These are phyloP conservation scores for Salvelinus namaycush DNA, from an alignment of 2,113 vertebrate genomes.

Conservation along the genomic window DNA sequence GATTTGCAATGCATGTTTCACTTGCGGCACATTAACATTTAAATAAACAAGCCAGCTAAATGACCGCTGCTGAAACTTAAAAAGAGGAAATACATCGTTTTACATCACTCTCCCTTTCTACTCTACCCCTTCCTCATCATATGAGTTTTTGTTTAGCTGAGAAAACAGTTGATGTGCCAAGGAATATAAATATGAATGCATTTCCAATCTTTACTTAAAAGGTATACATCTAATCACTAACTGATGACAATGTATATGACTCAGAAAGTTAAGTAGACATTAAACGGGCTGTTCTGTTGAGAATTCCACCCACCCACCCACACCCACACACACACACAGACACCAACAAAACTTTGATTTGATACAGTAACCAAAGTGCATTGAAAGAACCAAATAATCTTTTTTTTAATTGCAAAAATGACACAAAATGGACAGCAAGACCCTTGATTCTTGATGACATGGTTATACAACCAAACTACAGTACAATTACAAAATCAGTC, in stretches of 20 bases:
- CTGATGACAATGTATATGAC: conserved; percentile 31
- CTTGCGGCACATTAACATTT: conserved; percentile 67
- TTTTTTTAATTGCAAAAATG: too few species aligned
- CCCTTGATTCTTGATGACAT: too few species aligned
- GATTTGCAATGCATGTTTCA: conserved; percentile 63
- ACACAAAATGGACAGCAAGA: too few species aligned
- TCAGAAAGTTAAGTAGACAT: conserved; percentile 51
- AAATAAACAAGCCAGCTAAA: conserved; percentile 73
- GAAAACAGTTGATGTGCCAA: conserved; percentile 48
- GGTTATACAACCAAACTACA: too few species aligned
- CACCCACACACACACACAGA: too few species aligned
- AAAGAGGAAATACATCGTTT: conserved; percentile 60
- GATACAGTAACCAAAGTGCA: too few species aligned
- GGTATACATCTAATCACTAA: conserved; percentile 59
- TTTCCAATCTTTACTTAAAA: conserved; percentile 64
- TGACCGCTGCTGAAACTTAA: conserved; percentile 63
- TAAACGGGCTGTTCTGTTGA: conserved; percentile 45
- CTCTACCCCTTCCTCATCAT: conserved; percentile 36
- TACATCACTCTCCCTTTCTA: conserved; percentile 47
- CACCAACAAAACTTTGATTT: too few species aligned
- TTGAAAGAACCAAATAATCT: too few species aligned
- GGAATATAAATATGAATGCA: conserved; percentile 11
- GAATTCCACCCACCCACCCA: too few species aligned
- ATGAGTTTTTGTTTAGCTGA: conserved; percentile 51
- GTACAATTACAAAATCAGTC: too few species aligned